Evolutionary conservation across 1,140 invertebrate species (phyloP).

Genomic region (Phenacoccus solenopsis): DNA sequence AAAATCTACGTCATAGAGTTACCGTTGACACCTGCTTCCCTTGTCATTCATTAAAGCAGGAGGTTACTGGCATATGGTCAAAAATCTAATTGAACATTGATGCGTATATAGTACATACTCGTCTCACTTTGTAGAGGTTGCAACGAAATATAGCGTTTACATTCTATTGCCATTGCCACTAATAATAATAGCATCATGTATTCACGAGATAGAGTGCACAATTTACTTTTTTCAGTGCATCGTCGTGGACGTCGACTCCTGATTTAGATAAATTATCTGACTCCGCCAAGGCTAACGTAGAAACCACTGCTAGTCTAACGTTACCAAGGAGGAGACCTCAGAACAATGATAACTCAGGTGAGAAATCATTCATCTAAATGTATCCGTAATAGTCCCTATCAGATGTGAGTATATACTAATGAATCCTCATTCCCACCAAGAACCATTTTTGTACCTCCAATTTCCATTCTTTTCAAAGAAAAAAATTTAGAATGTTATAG

Average conservation of each 20-base stretch:
- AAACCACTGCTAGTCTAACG: conserved; percentile 47
- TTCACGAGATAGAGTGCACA: not conserved
- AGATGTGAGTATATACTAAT: too few species aligned
- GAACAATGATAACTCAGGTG: not conserved
- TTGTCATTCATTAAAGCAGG: not conserved
- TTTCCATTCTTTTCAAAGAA: too few species aligned
- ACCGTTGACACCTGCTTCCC: not conserved
- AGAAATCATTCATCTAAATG: too few species aligned
- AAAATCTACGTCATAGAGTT: not conserved
- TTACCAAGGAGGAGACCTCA: conserved; percentile 44
- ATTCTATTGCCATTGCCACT: too few species aligned
- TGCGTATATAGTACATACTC: not conserved
- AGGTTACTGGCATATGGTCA: not conserved
- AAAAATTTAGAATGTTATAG: too few species aligned
- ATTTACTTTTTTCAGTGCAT: conserved; percentile 17
- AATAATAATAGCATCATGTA: too few species aligned
- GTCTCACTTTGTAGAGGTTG: too few species aligned
- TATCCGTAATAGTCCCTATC: too few species aligned
- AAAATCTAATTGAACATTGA: not conserved
- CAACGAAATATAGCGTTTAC: too few species aligned
- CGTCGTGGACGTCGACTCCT: conserved; percentile 59
- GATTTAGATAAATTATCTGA: conserved; percentile 40
- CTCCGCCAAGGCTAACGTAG: conserved; percentile 38
- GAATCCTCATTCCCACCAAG: too few species aligned
- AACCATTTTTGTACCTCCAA: too few species aligned